Base-by-base conservation (phyloP, 2,797 vertebrate species). In the Syngnathus acus region DNA sequence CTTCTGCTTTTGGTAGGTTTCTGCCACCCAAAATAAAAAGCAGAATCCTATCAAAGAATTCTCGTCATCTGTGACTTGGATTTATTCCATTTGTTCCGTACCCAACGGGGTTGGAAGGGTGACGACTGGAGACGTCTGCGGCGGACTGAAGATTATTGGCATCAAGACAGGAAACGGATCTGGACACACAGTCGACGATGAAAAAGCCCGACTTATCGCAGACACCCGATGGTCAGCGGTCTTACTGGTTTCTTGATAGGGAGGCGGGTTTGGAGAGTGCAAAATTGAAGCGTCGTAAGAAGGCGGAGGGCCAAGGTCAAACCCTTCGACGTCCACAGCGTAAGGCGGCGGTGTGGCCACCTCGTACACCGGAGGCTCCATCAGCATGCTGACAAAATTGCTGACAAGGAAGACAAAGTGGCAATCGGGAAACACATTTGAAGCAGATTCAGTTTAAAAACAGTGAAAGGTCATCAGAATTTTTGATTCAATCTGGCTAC, bases 291-390 rank as follows among this genome's bases (percentile, higher is more conserved):
- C 40, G 13, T 45, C 8, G 45, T 23, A 45, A 45, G 60, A 45
- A 23, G 54, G 54, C 14, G 54, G 54, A 57, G 54, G 54, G 54
- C 13, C 37, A 57, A 32, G 13, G 26, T 57, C 54, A 57, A 13
- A 32, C 4, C 7, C 26, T 37, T 32, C 54, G 5, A 57, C 26
- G 26, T 6, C 6, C 5, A 14, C 23, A 37, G n/a, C n/a, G n/a
- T n/a, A n/a, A 13, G 23, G 11, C 9, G 75, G 74, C 42, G 38
- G 55, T 50, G 47, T 26, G 65, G 75, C 79, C 60, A 86, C 86
- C 7, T 80, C 81, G 16, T 88, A 89, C 0, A 85, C 72, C 19
- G 87, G 87, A 1, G 79, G 87, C 10, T 90, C 87, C 87, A 89
- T 88, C 68, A 71, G 74, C 54, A 67, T 69, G 64, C 66, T 43